These are phyloP conservation scores for Oxyteleia sp. DNA, from an alignment of 2,888 invertebrate species.

Conservation along the genomic window DNA sequence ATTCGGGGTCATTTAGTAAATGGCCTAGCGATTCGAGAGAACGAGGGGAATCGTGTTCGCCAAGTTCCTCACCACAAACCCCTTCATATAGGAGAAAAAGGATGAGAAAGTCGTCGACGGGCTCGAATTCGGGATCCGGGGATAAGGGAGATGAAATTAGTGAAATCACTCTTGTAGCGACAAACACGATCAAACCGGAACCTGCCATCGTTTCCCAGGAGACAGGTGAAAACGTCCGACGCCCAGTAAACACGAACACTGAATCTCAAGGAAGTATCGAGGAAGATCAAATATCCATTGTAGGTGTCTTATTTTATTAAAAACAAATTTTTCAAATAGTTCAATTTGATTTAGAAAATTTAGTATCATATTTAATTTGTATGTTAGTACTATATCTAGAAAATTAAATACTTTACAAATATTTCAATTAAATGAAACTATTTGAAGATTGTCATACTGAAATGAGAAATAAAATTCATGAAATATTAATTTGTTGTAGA, in stretches of 20 bases:
- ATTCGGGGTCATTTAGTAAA: constrained; percentile 92
- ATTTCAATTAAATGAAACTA: no score
- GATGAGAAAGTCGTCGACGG: constrained; percentile 91
- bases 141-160: constrained; percentile 84
- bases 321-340: neutral
- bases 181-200: constrained; percentile 85
- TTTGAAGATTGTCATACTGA: neutral
- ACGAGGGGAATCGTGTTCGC: constrained; percentile 85
- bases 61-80: constrained; percentile 89
- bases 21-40: constrained; percentile 89
- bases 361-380: no score
- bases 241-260: constrained; percentile 82
- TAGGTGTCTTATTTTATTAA: constrained; percentile 71
- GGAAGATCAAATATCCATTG: constrained; percentile 86
- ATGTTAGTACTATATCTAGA: no score
- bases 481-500: constrained; percentile 75
- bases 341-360: no score
- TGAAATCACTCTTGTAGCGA: constrained; percentile 85
- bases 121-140: constrained; percentile 85
- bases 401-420: no score
- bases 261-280: constrained; percentile 86
- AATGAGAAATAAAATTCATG: neutral
- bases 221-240: constrained; percentile 79
- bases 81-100: constrained; percentile 90
- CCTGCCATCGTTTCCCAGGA: constrained; percentile 83